Evolutionary conservation across 2,888 invertebrate species (phyloP).

Genomic region (Iselma pallidipennis): DNA sequence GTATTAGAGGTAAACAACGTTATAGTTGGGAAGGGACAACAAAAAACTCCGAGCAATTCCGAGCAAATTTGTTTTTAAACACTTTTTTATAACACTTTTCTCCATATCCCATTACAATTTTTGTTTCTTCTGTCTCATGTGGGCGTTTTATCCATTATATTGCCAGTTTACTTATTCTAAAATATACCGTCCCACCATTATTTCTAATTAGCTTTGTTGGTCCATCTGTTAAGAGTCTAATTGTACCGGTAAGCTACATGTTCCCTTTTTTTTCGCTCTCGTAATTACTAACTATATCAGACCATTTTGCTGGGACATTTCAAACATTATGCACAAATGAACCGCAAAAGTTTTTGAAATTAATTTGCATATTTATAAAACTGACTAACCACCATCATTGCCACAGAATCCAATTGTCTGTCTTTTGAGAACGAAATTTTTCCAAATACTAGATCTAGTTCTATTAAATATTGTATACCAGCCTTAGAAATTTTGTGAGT

Average conservation of each 20-base stretch:
- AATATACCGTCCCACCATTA: conserved; percentile 25
- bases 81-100: neutral
- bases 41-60: too few relatives aligned
- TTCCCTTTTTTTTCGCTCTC: conserved; percentile 8
- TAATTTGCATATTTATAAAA: conserved; percentile 24
- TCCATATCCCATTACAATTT: too few relatives aligned
- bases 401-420: neutral
- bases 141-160: conserved; percentile 19
- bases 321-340: conserved; percentile 23
- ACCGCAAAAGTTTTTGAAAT: conserved; percentile 23
- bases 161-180: conserved; percentile 23
- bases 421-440: too few relatives aligned
- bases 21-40: too few relatives aligned
- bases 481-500: too few relatives aligned
- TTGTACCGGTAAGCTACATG: conserved; percentile 24
- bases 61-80: neutral
- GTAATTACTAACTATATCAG: conserved; percentile 21
- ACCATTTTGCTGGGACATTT: conserved; percentile 21
- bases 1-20: too few relatives aligned
- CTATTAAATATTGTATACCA: too few relatives aligned
- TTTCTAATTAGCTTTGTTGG: conserved; percentile 28
- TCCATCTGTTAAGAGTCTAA: conserved; percentile 28
- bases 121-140: conserved; percentile 14
- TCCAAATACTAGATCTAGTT: too few relatives aligned
- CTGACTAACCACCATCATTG: neutral